These are phyloP conservation scores for Noturus placidus DNA, from an alignment of 2,113 vertebrate species.

Conservation along the genomic window DNA sequence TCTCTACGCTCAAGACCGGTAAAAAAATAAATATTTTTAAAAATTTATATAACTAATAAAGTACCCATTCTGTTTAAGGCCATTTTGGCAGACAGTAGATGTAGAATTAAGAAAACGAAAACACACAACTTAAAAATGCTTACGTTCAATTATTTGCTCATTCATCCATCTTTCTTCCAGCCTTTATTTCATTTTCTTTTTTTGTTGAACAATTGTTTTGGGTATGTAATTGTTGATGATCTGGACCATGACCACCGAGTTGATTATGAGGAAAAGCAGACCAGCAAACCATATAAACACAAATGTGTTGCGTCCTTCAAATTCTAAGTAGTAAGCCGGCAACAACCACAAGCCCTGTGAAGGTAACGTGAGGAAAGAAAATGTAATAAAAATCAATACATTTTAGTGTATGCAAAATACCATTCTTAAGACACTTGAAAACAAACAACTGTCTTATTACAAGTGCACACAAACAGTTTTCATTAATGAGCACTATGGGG, in stretches of 20 bases:
- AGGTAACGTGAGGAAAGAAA: neutral
- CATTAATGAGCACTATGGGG: neutral
- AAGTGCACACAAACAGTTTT: neutral
- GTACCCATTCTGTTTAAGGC: neutral
- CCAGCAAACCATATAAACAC: slow-evolving; percentile 84
- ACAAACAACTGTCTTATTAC: neutral
- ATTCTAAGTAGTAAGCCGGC: slow-evolving; percentile 88
- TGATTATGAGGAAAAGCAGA: slow-evolving; percentile 85
- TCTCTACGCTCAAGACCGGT: neutral
- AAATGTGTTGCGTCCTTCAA: slow-evolving; percentile 87
- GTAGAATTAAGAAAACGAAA: neutral
- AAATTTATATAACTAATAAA: neutral
- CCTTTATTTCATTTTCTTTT: slow-evolving; percentile 55
- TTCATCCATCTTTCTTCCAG: neutral
- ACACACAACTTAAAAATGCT: neutral
- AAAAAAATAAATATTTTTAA: neutral
- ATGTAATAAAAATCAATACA: neutral
- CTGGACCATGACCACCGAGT: slow-evolving; percentile 81
- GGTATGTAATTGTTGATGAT: slow-evolving; percentile 82
- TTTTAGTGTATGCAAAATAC: neutral
- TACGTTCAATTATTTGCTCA: neutral
- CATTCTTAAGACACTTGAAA: neutral
- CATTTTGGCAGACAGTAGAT: neutral
- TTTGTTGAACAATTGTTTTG: slow-evolving; percentile 29
- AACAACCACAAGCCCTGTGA: slow-evolving; percentile 83